These are phyloP conservation scores for Brachionus manjavacas DNA, from an alignment of 1,140 invertebrate species.

Conservation along the genomic window DNA sequence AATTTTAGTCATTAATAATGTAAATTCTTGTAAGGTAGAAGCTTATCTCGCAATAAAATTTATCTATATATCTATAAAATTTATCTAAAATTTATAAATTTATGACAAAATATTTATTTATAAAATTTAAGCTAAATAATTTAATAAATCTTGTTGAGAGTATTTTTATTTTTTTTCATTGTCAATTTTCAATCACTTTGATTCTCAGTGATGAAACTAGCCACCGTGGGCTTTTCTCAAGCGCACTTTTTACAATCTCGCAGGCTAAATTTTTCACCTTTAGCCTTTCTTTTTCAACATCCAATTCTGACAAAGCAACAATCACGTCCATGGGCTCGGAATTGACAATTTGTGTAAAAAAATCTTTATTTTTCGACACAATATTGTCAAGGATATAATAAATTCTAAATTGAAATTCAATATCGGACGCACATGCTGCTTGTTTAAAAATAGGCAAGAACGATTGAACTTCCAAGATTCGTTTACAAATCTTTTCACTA, in stretches of 20 bases:
- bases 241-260: slow-evolving; percentile 10
- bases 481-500: slow-evolving; percentile 32
- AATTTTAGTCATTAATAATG: too few relatives aligned
- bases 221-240: slow-evolving; percentile 30
- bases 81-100: too few relatives aligned
- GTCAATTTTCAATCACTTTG: neutral
- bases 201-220: neutral
- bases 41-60: too few relatives aligned
- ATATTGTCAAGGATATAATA: slow-evolving; percentile 36
- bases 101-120: too few relatives aligned
- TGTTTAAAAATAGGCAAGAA: slow-evolving; percentile 36
- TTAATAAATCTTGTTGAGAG: neutral
- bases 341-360: slow-evolving; percentile 1
- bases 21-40: too few relatives aligned
- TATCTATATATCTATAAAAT: too few relatives aligned
- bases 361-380: neutral
- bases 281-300: slow-evolving; percentile 14
- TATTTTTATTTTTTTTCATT: neutral
- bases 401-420: slow-evolving; percentile 39
- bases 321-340: slow-evolving; percentile 42
- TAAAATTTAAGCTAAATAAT: neutral
- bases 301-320: slow-evolving; percentile 24
- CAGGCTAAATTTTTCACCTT: slow-evolving; percentile 19
- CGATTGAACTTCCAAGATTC: slow-evolving; percentile 21
- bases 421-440: neutral